Evolutionary conservation across 2,888 invertebrate species (phyloP).

Genomic region (Lepidocyrtoides sp.): DNA sequence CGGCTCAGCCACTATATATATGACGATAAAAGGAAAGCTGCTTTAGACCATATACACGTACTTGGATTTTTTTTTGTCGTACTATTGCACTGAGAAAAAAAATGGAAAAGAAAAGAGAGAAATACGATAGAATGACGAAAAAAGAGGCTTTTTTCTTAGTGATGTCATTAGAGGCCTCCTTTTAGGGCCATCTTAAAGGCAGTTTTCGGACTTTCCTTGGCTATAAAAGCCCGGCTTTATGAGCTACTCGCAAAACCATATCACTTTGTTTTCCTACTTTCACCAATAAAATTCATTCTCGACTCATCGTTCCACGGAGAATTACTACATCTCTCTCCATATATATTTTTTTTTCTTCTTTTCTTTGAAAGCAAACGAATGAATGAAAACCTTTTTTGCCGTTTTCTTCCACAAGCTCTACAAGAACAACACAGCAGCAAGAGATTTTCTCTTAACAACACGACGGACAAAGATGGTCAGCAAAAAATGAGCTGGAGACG

Average conservation of each 20-base stretch:
- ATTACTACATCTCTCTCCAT: conserved; percentile 53
- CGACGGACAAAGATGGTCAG: not conserved
- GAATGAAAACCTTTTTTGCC: conserved; percentile 64
- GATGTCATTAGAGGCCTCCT: conserved; percentile 77
- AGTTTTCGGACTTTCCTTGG: conserved; percentile 74
- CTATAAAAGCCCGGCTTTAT: conserved; percentile 82
- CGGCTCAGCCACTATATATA: not conserved
- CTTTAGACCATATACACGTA: conserved; percentile 5
- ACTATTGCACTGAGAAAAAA: conserved; percentile 21
- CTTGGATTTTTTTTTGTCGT: conserved; percentile 39
- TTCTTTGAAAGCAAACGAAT: conserved; percentile 61
- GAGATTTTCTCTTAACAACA: conserved; percentile 32
- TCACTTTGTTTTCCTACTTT: conserved; percentile 81
- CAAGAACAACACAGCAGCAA: not conserved
- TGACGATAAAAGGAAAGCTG: not conserved
- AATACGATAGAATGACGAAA: conserved; percentile 60
- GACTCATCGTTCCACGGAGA: conserved; percentile 75
- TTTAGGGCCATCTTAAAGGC: conserved; percentile 76
- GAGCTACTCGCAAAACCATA: conserved; percentile 82
- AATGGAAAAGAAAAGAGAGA: conserved; percentile 11
- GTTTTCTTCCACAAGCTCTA: conserved; percentile 29
- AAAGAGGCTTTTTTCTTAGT: conserved; percentile 70
- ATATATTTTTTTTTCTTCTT: conserved; percentile 20
- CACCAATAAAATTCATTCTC: conserved; percentile 76
- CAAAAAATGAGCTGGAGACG: conserved; percentile 36